Evolutionary conservation across 2,113 vertebrate species (phyloP), one percentile per base, ranked within the genome.

Genomic region (Pseudopodoces humilis): DNA sequence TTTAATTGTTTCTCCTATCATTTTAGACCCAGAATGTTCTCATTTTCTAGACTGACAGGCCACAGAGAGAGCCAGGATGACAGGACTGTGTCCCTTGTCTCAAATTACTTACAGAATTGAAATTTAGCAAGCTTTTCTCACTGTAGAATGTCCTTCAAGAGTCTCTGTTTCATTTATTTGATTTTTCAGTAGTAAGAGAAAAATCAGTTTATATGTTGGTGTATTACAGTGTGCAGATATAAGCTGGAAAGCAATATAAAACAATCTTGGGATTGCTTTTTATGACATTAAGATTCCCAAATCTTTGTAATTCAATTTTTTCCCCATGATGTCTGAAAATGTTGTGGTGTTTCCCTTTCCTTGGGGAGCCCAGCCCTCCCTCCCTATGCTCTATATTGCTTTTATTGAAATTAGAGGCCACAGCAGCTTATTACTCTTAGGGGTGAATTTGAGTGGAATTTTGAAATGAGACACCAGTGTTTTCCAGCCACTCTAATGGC

Each of bases 161-260:
- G 27, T 47, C 9, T 50, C 30, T 74, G 52, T 58, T 62, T 62
- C 8, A 27, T 77, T 93, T 86, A 50, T 90, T 80, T 74, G 24
- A 14, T 94, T 94, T 78, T 90, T 74, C 76, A 52, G 5, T 22
- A 17, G 62, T 25, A 86, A 37, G 82, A 78, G 33, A 74, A 87
- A 72, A 90, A 82, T 75, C 28, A 52, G 17, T 68, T 85, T 92
- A 41, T 90, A 27, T 55, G n/a, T 75, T 28, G 64, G 17, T 83
- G 43, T 83, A 55, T 86, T 71, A 10, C 35, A 41, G 46, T 37
- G 41, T 81, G 44, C 19, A 39, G 39, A 41, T 65, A 63, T 25
- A 90, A 88, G 33, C 22, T 46, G 75, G 85, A 83, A 91, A 88
- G 77, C 77, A 88, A 84, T 86, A 60, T 78, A 39, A 78, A 91